Evolutionary conservation across 2,888 invertebrate genomes (phyloP).

Genomic region (Lasioglossum vierecki): DNA sequence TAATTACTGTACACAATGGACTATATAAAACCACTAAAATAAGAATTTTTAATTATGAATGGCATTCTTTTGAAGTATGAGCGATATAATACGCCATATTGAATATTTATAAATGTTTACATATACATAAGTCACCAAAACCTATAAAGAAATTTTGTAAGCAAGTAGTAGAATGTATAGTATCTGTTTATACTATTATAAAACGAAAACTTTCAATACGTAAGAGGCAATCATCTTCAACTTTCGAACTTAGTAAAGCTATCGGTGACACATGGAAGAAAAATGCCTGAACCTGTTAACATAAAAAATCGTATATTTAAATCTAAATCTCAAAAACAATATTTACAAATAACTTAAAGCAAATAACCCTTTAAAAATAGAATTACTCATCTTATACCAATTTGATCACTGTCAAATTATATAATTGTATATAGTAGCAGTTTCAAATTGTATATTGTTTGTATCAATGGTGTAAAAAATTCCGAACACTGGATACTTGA

Average conservation of each 20-base stretch:
- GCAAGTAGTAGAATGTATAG: constrained; percentile 27
- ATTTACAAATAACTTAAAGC: constrained; percentile 49
- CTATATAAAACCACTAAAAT: constrained; percentile 35
- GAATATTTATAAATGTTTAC: constrained; percentile 6
- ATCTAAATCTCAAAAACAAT: constrained; percentile 25
- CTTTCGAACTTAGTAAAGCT: constrained; percentile 24
- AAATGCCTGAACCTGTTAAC: constrained; percentile 23
- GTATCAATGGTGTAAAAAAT: constrained; percentile 12
- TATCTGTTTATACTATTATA: not conserved
- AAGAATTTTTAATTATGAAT: constrained; percentile 16
- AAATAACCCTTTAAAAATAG: constrained; percentile 35
- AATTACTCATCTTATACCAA: not conserved
- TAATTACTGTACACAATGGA: constrained; percentile 18
- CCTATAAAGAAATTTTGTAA: constrained; percentile 25
- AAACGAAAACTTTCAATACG: constrained; percentile 16
- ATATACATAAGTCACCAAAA: constrained; percentile 37
- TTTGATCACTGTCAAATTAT: constrained; percentile 20
- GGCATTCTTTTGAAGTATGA: constrained; percentile 4
- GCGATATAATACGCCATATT: not conserved
- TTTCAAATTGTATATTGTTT: constrained; percentile 8
- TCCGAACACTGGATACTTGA: constrained; percentile 11
- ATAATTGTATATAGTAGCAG: not conserved
- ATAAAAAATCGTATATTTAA: constrained; percentile 19
- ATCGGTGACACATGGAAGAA: constrained; percentile 21
- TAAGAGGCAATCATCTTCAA: constrained; percentile 18